Base-by-base conservation (phyloP, 64 coral and sea anemone species). In the Montipora sp. region DNA sequence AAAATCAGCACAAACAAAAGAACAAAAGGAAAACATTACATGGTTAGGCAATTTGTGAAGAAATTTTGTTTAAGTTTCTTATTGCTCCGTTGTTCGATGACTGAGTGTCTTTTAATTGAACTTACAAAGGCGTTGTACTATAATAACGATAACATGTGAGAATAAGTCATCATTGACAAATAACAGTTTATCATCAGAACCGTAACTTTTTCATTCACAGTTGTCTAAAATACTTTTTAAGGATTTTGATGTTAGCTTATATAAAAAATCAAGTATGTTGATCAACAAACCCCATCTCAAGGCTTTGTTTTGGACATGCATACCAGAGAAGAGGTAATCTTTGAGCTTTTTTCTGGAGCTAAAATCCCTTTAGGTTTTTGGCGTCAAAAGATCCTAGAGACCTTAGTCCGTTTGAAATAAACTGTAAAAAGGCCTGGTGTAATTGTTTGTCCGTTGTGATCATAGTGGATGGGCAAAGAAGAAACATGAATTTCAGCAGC, bases 11-110 rank as follows among this genome's bases (percentile, higher is more conserved):
- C 14, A 12, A 63, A 16, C 60, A 63, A 63, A 63, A 63, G 60
- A 7, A 16, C 60, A 63, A 57, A 57, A 6, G 53, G 7, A 57
- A 57, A 57, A 57, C 53, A 57, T 57, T 11, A 4, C 9, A 55
- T 10, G 6, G 14, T 14, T 48, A 5, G 20, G 55, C 44, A 6
- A 83, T 67, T 46, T 27, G 21, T 24, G 6, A 83, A 83, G 43
- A 65, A 65, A 63, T 7, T 63, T 45, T 61, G 24, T 0, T 60
- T 45, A 36, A 16, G 11, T 27, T 46, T 66, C 7, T 18, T 67
- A 67, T 66, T 83, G 80, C 2, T 83, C 59, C 46, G 60, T 83
- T 67, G 80, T 83, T 67, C 16, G 58, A 67, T 16, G 27, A 45
- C 24, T 83, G 18, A 67, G 8, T 12, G 58, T 9, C 4, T n/a